Base-by-base conservation (phyloP, 2,888 invertebrate species). In the Drosophila quasianomalipes region DNA sequence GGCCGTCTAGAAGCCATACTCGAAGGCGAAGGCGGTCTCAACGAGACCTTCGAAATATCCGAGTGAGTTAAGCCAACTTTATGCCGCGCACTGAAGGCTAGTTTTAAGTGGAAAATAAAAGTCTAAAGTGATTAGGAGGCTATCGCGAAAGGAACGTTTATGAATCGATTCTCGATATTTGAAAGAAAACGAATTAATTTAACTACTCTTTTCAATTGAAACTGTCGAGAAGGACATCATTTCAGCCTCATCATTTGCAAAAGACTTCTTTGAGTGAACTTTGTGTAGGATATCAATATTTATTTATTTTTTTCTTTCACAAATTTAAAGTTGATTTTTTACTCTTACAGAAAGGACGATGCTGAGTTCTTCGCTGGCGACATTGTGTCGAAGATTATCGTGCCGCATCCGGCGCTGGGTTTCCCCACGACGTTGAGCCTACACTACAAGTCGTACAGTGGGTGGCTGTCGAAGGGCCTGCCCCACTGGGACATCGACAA, bases 11-110 rank as follows among this genome's bases (percentile, higher is more conserved):
- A 97, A 83, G 95, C 97, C 22, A 97, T 97, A 0, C 94, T 98
- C 28, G 96, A 98, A 71, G 97, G 97, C 6, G 96, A 97, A 85
- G 96, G 96, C 0, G 96, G 96, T 14, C 95, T 97, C 53, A 98
- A 98, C 91, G 98, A 98, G 93, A 97, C 97, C 6, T 98, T 98
- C 92, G 95, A 96, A 22, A 96, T 98, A 94, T 98, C 97, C 31
- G 96, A 96, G 97, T 97, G 94, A 94, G 95, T 92, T 28, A 4
- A 1, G 5, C 1, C 14, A 16, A 2, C 0, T 28, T 22, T 31
- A 7, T 22, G 7, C 47, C 14, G 6, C 22, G 14, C 22, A 14
- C 22, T 44, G 22, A 44, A 44, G 10, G 2, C 22, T 44, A 22
- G 12, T 44, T 22, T 41, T 22, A 44, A 44, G 41, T 10, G 41